Evolutionary conservation across 2,888 invertebrate species (phyloP), one percentile per base, ranked within the genome.

Genomic region (Furcula furcula): DNA sequence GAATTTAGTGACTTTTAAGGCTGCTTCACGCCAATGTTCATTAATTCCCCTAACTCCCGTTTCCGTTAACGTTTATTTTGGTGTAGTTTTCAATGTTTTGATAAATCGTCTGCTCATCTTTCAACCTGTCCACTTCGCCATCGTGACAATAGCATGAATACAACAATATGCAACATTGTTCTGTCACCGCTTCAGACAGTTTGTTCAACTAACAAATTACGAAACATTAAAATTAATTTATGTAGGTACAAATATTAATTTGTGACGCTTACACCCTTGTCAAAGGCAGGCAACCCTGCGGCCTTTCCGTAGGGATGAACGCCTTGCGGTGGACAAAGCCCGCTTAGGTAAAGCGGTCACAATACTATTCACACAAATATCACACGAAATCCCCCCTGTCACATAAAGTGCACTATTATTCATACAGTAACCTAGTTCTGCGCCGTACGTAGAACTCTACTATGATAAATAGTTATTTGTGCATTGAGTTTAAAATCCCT

Each of bases 351-450:
- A 43, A 49, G 51, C 56, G 38, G 46, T 44, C 39, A 46, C 55
- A 59, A 60, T 65, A 53, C 65, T 65, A 74, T 76, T 77, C 80
- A 74, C 68, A 65, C 61, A 65, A 74, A 76, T 76, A 66, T 72
- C 71, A 64, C 65, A 56, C 50, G 44, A 68, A 79, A 79, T 76
- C 75, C 76, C 62, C 58, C 55, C 67, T 74, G 77, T 77, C 77
- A 75, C 55, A 73, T 69, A 73, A 75, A 81, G 68, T 76, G 72
- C 73, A 78, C 82, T 76, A 80, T 82, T 79, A 83, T 75, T 81
- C 80, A 78, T 64, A 54, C 53, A 53, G 54, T 57, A 66, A 65
- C 65, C 64, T 61, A 70, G 67, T 74, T 65, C 61, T 63, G 65
- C 63, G n/a, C n/a, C n/a, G 66, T 73, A 75, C 76, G 61, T 59